Conservation (phyloP, 64 coral and sea anemone species). For the Astreopora myriophthalma region DNA sequence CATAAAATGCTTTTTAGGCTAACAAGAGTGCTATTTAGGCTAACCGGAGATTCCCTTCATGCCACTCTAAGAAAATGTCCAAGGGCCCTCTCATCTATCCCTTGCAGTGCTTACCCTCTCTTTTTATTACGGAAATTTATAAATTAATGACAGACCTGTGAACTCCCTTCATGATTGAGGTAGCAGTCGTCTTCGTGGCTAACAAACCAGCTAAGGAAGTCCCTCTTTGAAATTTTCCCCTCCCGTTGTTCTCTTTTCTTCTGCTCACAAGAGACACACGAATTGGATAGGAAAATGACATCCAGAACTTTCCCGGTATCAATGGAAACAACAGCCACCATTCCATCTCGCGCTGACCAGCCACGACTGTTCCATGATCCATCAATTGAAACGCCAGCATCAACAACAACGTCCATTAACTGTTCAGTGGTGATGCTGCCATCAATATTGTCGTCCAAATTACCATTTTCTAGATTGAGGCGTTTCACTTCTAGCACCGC, state of each 20-base stretch:
- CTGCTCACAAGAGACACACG: constrained; percentile 51
- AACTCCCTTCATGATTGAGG: constrained; percentile 72
- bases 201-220: constrained; percentile 47
- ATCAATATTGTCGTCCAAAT: not conserved
- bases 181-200: constrained; percentile 35
- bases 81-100: too few relatives aligned
- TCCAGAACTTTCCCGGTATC: constrained; percentile 78
- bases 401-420: not conserved
- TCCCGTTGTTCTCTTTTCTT: constrained; percentile 17
- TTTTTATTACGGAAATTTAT: too few relatives aligned
- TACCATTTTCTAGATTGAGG: not conserved
- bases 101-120: too few relatives aligned
- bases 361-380: constrained; percentile 15
- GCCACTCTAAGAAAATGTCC: too few relatives aligned
- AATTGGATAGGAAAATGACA: constrained; percentile 35
- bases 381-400: not conserved
- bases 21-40: too few relatives aligned
- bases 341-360: constrained; percentile 64
- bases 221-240: constrained; percentile 7
- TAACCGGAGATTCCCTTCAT: too few relatives aligned
- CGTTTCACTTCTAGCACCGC: not conserved
- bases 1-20: too few relatives aligned
- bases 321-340: constrained; percentile 62
- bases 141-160: constrained; percentile 7
- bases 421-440: not conserved